These are phyloP conservation scores for Druon quercuslanigerum DNA, from an alignment of 1,140 invertebrate species.

Conservation along the genomic window DNA sequence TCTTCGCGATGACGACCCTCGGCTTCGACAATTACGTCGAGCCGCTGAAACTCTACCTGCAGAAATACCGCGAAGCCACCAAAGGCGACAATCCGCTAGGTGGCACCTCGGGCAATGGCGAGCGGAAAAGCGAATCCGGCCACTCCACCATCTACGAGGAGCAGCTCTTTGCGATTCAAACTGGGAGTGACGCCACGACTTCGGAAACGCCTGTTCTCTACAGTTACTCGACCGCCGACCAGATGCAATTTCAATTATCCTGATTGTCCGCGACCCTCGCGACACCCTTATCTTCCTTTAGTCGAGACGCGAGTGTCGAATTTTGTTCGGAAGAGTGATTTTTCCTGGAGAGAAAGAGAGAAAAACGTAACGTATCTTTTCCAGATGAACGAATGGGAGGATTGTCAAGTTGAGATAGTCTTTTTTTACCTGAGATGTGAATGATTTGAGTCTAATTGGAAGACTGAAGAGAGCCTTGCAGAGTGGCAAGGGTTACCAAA, in stretches of 20 bases:
- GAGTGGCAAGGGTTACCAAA: constrained; percentile 10
- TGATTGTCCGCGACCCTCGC: constrained; percentile 55
- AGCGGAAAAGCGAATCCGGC: constrained; percentile 62
- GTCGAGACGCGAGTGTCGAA: not conserved
- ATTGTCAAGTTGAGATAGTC: not conserved
- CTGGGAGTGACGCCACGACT: constrained; percentile 64
- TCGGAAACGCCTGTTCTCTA: constrained; percentile 74
- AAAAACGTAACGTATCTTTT: not conserved
- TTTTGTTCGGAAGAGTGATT: not conserved
- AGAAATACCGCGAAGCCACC: constrained; percentile 94
- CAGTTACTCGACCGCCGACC: constrained; percentile 70
- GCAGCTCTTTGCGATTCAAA: constrained; percentile 70
- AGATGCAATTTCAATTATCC: constrained; percentile 74
- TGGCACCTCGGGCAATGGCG: constrained; percentile 61
- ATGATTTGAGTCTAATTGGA: constrained; percentile 6
- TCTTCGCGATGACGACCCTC: constrained; percentile 96
- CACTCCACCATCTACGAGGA: constrained; percentile 68
- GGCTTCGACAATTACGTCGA: constrained; percentile 99
- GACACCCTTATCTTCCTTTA: constrained; percentile 14
- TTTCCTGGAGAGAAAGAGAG: not conserved
- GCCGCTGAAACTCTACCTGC: constrained; percentile 95
- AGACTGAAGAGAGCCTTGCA: not conserved
- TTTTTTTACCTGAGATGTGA: not conserved
- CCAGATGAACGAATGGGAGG: not conserved
- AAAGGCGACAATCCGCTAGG: constrained; percentile 71